These are phyloP conservation scores for Tenodera sinensis DNA, from an alignment of 2,888 invertebrate species.

Conservation along the genomic window DNA sequence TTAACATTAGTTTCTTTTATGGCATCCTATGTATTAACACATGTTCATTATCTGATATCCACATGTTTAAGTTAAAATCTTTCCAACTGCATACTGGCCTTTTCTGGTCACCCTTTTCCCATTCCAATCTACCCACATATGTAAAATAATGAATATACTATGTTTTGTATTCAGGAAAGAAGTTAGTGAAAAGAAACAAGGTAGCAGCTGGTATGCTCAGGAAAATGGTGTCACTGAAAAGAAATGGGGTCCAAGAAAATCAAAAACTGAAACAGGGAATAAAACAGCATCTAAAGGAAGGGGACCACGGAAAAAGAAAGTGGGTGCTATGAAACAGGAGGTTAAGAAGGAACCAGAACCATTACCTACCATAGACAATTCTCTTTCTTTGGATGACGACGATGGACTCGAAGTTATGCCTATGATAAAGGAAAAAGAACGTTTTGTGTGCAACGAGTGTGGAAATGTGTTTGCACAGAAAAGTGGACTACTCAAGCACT, in stretches of 20 bases:
- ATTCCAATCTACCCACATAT: too few species aligned
- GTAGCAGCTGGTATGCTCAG: background rate
- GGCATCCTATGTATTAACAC: too few species aligned
- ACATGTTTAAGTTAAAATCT: too few species aligned
- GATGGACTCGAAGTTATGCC: background rate
- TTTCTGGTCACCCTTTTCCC: too few species aligned
- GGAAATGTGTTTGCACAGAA: conserved; percentile 13
- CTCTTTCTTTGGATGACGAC: background rate
- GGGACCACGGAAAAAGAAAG: background rate
- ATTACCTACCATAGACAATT: background rate
- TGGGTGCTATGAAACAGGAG: background rate
- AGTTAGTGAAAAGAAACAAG: background rate
- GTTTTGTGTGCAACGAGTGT: conserved; percentile 12
- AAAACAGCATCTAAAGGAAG: background rate
- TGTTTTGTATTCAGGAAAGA: background rate
- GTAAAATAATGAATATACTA: background rate
- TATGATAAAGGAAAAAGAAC: conserved; percentile 3
- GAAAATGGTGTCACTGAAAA: background rate
- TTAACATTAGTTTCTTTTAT: too few species aligned
- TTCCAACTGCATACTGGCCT: too few species aligned
- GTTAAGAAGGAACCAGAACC: background rate
- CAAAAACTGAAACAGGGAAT: background rate
- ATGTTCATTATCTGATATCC: too few species aligned
- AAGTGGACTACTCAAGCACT: conserved; percentile 4
- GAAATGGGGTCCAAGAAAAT: background rate